Evolutionary conservation across 2,797 vertebrate species (phyloP), one percentile per base, ranked within the genome.

Genomic region (Craterocephalus amniculus): DNA sequence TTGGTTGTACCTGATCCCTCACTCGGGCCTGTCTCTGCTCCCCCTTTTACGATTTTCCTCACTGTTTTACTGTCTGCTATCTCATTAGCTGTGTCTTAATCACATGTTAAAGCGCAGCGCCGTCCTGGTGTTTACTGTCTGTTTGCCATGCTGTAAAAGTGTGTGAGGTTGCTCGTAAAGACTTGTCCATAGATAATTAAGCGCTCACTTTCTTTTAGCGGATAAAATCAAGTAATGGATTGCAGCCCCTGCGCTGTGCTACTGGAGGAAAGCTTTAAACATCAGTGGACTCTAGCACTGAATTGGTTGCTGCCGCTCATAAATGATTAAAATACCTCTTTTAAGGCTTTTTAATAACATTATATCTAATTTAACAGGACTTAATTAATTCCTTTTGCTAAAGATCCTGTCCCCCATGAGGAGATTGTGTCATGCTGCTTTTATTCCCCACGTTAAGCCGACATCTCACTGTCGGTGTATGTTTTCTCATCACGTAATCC

Each of bases 31-130:
- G 54, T 64, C 65, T 59, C 55, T 22, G 64, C 76, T 81, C 70
- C 78, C 58, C 27, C 24, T 88, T 93, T 94, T 92, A 93, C 81
- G 80, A 87, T 88, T 85, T 70, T 62, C 51, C 87, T 87, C 83
- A 74, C 84, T 69, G 90, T 90, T 93, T 94, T 92, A 94, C 88
- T 91, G 89, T 89, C 88, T 68, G 16, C 83, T 72, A 81, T 90
- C 88, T 93, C 92, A 94, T 95, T 94, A 94, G 89, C 89, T 82
- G 83, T 76, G 82, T 89, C 85, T 91, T 94, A 93, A 94, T 94
- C 88, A 87, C 71, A 88, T 86, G 88, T 90, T 93, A 88, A 93
- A 93, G 80, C 68, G 38, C 89, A 88, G 88, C 74, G 54, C 83
- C 85, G 87, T 83, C 85, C 90, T 74, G 80, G 89, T 90, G 93